Percentiles rank a stretch among this genome's conserved stretches.
phyloP scores from a whole-genome alignment of 2,888 invertebrate species.

The Campoletis raptor region DNA sequence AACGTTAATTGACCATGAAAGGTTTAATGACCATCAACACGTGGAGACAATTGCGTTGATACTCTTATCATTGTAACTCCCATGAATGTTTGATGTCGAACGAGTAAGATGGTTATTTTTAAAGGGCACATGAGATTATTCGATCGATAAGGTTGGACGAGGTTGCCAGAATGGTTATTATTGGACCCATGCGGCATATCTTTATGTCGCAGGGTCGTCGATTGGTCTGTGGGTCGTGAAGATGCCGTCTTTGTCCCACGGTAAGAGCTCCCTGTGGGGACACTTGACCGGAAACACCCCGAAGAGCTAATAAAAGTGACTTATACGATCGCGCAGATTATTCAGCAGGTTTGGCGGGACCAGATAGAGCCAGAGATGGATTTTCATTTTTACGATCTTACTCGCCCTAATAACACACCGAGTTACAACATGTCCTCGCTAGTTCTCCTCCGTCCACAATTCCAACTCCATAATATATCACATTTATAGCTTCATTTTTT shows the following conservation, averaged over 20 bases:
- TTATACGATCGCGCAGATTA: conserved; percentile 76
- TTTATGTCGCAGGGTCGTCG: conserved; percentile 73
- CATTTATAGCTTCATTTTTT: conserved; percentile 12
- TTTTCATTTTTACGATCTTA: conserved; percentile 66
- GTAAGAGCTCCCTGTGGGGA: conserved; percentile 77
- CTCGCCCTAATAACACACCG: conserved; percentile 63
- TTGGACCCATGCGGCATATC: conserved; percentile 80
- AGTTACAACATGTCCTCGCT: conserved; percentile 53
- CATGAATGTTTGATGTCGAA: not conserved
- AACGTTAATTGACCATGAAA: not conserved
- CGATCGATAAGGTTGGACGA: conserved; percentile 71
- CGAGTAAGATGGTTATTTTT: conserved; percentile 2
- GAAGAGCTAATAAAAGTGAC: conserved; percentile 78
- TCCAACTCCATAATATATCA: conserved; percentile 46
- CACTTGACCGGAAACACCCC: conserved; percentile 81
- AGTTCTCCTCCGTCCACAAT: conserved; percentile 32
- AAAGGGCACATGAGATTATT: conserved; percentile 4
- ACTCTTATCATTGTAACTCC: not conserved
- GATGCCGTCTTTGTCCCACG: conserved; percentile 41
- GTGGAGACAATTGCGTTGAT: not conserved
- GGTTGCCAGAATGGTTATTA: conserved; percentile 73
- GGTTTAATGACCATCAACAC: not conserved
- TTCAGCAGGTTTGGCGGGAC: conserved; percentile 60
- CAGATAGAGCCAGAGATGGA: conserved; percentile 48
- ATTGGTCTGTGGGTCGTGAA: conserved; percentile 66